Evolutionary conservation across 2,888 invertebrate species (phyloP).

Genomic region (Drosophila fungiperda): DNA sequence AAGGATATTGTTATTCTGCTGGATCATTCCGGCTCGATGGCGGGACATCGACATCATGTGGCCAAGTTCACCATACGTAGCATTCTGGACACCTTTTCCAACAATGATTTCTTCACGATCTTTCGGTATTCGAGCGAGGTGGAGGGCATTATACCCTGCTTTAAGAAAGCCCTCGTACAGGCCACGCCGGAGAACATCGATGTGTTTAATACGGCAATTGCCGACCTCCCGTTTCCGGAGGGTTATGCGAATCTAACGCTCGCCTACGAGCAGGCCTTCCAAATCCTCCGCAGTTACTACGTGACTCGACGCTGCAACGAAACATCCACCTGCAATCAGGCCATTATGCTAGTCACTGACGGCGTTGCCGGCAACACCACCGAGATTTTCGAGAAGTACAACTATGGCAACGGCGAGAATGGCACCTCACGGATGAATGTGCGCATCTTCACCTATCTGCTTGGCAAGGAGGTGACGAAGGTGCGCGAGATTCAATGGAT

Average conservation of each 20-base stretch:
- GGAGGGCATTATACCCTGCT: slow-evolving; percentile 93
- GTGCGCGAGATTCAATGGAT: slow-evolving; percentile 95
- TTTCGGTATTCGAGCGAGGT: slow-evolving; percentile 91
- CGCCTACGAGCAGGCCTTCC: slow-evolving; percentile 94
- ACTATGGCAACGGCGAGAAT: slow-evolving; percentile 88
- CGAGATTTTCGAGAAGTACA: slow-evolving; percentile 93
- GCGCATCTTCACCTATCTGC: slow-evolving; percentile 97
- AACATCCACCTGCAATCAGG: slow-evolving; percentile 93
- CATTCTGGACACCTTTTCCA: slow-evolving; percentile 97
- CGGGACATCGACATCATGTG: slow-evolving; percentile 90
- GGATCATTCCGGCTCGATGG: slow-evolving; percentile 99
- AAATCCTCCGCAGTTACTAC: slow-evolving; percentile 89
- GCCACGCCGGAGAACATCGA: slow-evolving; percentile 94
- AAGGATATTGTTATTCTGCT: slow-evolving; percentile 98
- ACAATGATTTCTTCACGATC: slow-evolving; percentile 98
- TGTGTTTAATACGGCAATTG: slow-evolving; percentile 90
- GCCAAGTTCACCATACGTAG: slow-evolving; percentile 94
- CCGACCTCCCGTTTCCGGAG: slow-evolving; percentile 87
- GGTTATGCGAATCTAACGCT: slow-evolving; percentile 93
- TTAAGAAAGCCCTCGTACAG: slow-evolving; percentile 92
- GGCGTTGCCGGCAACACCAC: slow-evolving; percentile 95
- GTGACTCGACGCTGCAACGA: slow-evolving; percentile 86
- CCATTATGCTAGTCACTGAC: slow-evolving; percentile 98
- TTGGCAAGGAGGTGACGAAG: slow-evolving; percentile 97
- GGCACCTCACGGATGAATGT: slow-evolving; percentile 91